Conservation (phyloP, 2,113 vertebrate genomes). For the Tringa solitaria region DNA sequence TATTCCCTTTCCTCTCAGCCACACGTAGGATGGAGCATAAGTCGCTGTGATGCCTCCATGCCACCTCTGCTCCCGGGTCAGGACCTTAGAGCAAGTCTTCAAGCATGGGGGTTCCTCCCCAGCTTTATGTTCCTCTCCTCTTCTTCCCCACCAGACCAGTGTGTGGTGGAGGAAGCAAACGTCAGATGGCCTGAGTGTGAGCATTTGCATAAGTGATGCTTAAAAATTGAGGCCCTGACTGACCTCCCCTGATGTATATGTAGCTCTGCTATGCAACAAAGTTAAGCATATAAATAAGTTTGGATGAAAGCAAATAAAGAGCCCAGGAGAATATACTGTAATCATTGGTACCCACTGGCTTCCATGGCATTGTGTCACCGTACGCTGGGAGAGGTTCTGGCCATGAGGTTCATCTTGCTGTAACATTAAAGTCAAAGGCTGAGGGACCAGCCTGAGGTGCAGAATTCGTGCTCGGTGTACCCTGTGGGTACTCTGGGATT, state of each 20-base stretch:
- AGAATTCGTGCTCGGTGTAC: accelerated
- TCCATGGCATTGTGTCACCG: accelerated
- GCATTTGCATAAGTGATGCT: neutral
- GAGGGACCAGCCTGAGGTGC: neutral
- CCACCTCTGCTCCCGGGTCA: accelerated
- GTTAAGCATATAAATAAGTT: neutral
- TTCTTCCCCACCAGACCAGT: neutral
- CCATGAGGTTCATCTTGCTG: neutral
- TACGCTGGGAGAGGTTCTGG: neutral
- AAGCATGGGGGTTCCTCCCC: neutral
- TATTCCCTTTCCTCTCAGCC: neutral
- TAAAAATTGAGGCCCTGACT: neutral
- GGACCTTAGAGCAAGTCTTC: neutral
- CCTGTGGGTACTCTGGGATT: neutral
- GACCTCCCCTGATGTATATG: neutral
- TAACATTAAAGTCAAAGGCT: neutral
- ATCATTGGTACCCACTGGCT: neutral
- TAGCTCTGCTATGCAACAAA: neutral
- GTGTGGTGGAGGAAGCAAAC: neutral
- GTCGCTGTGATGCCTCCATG: neutral
- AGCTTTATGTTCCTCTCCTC: neutral
- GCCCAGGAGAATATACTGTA: neutral
- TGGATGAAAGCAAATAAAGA: neutral
- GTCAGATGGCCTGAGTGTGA: neutral
- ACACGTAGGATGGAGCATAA: neutral